These are phyloP conservation scores for Pipistrellus kuhlii DNA, from an alignment of 2,797 vertebrate genomes.

Conservation along the genomic window DNA sequence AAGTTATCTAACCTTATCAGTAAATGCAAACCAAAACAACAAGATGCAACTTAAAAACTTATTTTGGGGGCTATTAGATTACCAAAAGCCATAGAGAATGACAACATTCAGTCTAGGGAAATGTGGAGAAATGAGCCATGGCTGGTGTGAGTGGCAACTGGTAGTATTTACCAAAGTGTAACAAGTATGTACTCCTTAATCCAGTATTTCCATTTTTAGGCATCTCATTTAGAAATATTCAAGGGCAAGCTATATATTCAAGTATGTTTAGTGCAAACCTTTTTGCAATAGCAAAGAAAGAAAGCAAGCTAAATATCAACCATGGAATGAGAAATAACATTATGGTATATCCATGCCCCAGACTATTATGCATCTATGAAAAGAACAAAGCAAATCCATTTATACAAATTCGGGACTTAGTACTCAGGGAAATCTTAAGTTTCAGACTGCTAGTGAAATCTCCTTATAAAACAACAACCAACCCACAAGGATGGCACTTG, in stretches of 20 bases:
- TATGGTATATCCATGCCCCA: not conserved
- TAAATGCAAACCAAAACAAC: not conserved
- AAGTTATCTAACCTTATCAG: not conserved
- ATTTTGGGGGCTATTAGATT: not conserved
- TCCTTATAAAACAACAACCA: not conserved
- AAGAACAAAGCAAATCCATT: constrained; percentile 4
- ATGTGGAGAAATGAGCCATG: not conserved
- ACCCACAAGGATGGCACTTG: not conserved
- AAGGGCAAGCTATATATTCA: not conserved
- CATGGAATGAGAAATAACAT: not conserved
- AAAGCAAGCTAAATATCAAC: not conserved
- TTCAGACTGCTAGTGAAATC: not conserved
- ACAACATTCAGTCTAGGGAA: not conserved
- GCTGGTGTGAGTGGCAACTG: not conserved
- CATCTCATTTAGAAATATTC: not conserved
- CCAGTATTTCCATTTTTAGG: not conserved
- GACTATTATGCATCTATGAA: not conserved
- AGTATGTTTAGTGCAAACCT: not conserved
- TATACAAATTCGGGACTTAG: not conserved
- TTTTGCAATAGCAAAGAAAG: not conserved
- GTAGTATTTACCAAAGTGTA: not conserved
- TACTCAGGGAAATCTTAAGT: not conserved
- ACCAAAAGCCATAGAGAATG: not conserved
- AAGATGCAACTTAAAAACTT: not conserved
- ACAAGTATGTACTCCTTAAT: accelerated